Base-by-base conservation (phyloP, 2,888 invertebrate genomes). In the Harpalus rubripes region DNA sequence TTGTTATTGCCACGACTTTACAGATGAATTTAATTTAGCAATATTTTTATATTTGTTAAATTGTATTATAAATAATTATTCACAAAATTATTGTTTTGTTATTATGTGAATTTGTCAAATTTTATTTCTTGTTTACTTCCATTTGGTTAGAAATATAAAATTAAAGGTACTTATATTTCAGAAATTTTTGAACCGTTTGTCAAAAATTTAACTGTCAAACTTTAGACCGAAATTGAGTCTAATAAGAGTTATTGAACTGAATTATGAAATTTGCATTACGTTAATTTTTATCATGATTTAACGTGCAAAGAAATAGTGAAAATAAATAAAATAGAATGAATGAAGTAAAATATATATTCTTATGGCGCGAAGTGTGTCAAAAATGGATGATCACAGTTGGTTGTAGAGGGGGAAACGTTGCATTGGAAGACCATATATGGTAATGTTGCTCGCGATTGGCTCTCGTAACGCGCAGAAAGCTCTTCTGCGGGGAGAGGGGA, bases 341-440 rank as follows among this genome's bases (percentile, higher is more conserved):
- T 76, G 32, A 83, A 74, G 76, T 83, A 82, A 74, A 82, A 83
- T 76, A 83, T 83, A 83, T 61, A 78, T 80, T 86, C 59, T 18
- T 26, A 18, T 41, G 72, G 65, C 63, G 72, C 78, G 87, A 89
- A 88, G 88, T 89, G 86, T 89, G 89, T 88, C 89, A 89, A 76
- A 83, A 86, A 58, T 84, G 79, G 83, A 86, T 86, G 87, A 87
- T 87, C 81, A 56, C 83, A 82, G 86, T 86, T 86, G 87, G 84
- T 87, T 87, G 87, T 87, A 86, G 87, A 83, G 87, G 89, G 88
- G 91, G 91, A 89, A 93, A 92, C 93, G 92, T 92, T 93, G 92
- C 93, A 93, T 93, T 93, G 91, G 92, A 93, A 93, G 94, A 93
- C 95, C 95, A 94, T 95, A 95, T 95, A 95, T 95, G 95, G 95